phyloP scores from a whole-genome alignment of 2,797 vertebrate species.

The Hirundo rustica region DNA sequence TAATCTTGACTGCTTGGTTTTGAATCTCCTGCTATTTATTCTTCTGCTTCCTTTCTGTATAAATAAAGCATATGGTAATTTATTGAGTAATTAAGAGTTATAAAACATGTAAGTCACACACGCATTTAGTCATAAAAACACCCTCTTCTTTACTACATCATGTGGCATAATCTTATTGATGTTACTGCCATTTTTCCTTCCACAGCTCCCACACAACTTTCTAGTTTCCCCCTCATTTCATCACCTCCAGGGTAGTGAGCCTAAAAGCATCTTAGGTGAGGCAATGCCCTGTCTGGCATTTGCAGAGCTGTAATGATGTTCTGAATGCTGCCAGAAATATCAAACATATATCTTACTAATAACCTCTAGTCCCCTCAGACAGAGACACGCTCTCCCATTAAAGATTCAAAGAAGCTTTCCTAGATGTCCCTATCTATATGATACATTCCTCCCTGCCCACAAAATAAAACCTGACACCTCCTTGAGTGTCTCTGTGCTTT shows the following conservation, averaged over 20 bases:
- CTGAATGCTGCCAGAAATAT: not conserved
- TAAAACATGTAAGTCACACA: slow-evolving; percentile 54
- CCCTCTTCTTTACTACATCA: slow-evolving; percentile 47
- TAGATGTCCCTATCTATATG: not conserved
- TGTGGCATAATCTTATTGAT: slow-evolving; percentile 38
- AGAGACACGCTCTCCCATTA: not conserved
- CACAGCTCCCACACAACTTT: slow-evolving; percentile 24
- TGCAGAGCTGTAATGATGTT: not conserved
- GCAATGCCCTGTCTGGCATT: not conserved
- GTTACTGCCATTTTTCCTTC: slow-evolving; percentile 40
- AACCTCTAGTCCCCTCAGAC: not conserved
- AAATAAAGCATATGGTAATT: slow-evolving; percentile 52
- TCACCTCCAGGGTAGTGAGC: not conserved
- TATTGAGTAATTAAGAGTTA: slow-evolving; percentile 57
- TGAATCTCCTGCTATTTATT: slow-evolving; percentile 40
- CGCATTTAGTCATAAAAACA: slow-evolving; percentile 51
- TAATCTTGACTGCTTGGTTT: slow-evolving; percentile 38
- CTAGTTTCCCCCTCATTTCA: slow-evolving; percentile 15
- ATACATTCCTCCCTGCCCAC: not conserved
- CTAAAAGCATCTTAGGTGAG: not conserved
- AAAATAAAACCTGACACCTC: not conserved
- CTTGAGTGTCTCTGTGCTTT: not conserved
- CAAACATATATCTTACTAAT: not conserved
- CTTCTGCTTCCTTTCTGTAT: slow-evolving; percentile 33
- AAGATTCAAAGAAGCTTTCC: not conserved